These are phyloP conservation scores for Protophormia terraenovae DNA, from an alignment of 2,888 invertebrate genomes.

Conservation along the genomic window DNA sequence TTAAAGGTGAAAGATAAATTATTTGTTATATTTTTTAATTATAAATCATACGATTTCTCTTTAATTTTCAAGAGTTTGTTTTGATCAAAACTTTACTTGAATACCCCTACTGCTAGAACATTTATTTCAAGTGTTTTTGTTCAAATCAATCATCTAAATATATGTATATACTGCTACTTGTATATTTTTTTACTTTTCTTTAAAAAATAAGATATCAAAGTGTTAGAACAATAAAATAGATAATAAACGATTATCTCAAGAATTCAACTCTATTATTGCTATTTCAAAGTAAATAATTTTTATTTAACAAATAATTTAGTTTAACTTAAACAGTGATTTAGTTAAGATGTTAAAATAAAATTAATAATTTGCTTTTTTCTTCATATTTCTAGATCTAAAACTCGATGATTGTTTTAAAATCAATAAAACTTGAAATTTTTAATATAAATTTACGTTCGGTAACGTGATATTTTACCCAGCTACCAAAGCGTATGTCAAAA, in stretches of 20 bases:
- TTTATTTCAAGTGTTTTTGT: background rate
- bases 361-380: background rate
- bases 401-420: conserved; percentile 62
- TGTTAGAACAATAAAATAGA: conserved; percentile 38
- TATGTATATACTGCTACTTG: background rate
- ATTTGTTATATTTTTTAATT: too few relatives aligned
- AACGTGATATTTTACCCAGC: conserved; percentile 47
- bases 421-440: conserved; percentile 56
- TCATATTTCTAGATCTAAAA: conserved; percentile 30
- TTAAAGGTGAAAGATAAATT: too few relatives aligned
- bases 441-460: conserved; percentile 43
- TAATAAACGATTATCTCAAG: conserved; percentile 49
- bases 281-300: conserved; percentile 11
- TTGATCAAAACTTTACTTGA: background rate
- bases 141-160: conserved; percentile 6
- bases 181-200: background rate
- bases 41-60: too few relatives aligned
- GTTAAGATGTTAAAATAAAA: background rate
- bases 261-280: background rate
- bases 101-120: background rate
- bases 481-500: too few relatives aligned
- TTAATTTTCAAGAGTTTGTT: too few relatives aligned
- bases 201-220: background rate
- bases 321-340: conserved; percentile 12
- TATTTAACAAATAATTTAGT: conserved; percentile 20